Percentiles rank a stretch among this genome's conserved stretches.
Evolutionary conservation across 1,140 invertebrate species (phyloP).

Genomic region (Drosophila punjabiensis): DNA sequence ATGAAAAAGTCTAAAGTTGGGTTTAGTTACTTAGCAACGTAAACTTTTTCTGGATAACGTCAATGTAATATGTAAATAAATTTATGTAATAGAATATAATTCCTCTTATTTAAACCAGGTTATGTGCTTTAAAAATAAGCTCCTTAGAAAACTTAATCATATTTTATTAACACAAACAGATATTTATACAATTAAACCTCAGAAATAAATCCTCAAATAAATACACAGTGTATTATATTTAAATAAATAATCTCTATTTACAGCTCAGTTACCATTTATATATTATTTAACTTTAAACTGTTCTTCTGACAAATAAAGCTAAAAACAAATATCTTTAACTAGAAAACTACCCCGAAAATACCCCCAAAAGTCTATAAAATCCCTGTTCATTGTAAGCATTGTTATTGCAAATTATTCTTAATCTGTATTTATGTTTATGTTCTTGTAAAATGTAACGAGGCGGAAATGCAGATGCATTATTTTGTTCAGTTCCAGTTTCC

Average conservation of each 20-base stretch:
- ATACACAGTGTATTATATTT: background rate
- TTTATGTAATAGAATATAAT: too few relatives aligned
- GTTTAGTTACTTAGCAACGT: background rate
- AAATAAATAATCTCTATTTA: background rate
- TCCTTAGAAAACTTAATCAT: background rate
- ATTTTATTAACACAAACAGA: background rate
- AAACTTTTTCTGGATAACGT: background rate
- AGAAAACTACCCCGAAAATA: background rate
- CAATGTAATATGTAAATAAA: too few relatives aligned
- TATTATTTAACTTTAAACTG: background rate
- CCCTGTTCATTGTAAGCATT: background rate
- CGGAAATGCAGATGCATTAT: slow-evolving; percentile 43
- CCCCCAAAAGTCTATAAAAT: background rate
- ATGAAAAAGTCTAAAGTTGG: background rate
- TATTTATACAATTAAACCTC: background rate
- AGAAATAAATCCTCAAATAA: background rate
- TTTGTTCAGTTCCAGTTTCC: slow-evolving; percentile 3
- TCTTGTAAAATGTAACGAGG: slow-evolving; percentile 21
- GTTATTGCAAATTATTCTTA: background rate
- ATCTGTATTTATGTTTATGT: slow-evolving; percentile 21
- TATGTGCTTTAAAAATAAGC: too few relatives aligned
- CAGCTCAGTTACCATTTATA: background rate
- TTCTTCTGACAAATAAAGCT: background rate
- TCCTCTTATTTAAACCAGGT: too few relatives aligned
- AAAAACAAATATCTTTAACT: background rate